Percentiles rank a stretch among this genome's conserved stretches.
Evolutionary conservation across 2,888 invertebrate genomes (phyloP).

Genomic region (Catocala nupta): DNA sequence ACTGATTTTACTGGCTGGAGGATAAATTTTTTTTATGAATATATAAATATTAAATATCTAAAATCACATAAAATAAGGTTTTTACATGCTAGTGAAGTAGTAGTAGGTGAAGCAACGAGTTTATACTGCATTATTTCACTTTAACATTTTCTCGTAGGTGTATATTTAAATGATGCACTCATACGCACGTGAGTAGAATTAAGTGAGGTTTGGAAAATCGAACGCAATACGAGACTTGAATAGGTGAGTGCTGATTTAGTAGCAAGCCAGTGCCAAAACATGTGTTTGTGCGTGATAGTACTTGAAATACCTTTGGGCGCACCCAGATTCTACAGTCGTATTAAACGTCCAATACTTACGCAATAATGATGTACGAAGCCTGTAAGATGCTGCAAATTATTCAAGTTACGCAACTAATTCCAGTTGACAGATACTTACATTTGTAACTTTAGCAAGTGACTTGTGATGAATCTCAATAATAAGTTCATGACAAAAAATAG

Average conservation of each 20-base stretch:
- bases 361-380: slow-evolving; percentile 35
- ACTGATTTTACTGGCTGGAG: too few relatives aligned
- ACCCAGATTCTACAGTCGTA: slow-evolving; percentile 27
- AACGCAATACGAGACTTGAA: slow-evolving; percentile 61
- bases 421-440: slow-evolving; percentile 16
- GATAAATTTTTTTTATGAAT: too few relatives aligned
- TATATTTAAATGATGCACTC: slow-evolving; percentile 62
- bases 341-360: slow-evolving; percentile 34
- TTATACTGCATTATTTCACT: background rate
- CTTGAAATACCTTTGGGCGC: slow-evolving; percentile 42
- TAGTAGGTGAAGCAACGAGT: too few relatives aligned
- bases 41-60: too few relatives aligned
- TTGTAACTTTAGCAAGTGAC: slow-evolving; percentile 22
- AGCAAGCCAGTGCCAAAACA: slow-evolving; percentile 53
- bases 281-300: slow-evolving; percentile 44
- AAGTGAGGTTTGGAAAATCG: slow-evolving; percentile 69
- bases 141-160: slow-evolving; percentile 62
- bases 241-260: slow-evolving; percentile 54
- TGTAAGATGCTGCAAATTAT: slow-evolving; percentile 34
- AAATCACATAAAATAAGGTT: too few relatives aligned
- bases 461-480: slow-evolving; percentile 3
- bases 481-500: background rate
- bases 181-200: slow-evolving; percentile 50
- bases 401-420: slow-evolving; percentile 35
- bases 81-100: too few relatives aligned